A percentile compares a stretch with the other conserved stretches of the same genome.
These are phyloP conservation scores for Drosophila mettleri DNA, from an alignment of 2,888 invertebrate species.

Conservation along the genomic window DNA sequence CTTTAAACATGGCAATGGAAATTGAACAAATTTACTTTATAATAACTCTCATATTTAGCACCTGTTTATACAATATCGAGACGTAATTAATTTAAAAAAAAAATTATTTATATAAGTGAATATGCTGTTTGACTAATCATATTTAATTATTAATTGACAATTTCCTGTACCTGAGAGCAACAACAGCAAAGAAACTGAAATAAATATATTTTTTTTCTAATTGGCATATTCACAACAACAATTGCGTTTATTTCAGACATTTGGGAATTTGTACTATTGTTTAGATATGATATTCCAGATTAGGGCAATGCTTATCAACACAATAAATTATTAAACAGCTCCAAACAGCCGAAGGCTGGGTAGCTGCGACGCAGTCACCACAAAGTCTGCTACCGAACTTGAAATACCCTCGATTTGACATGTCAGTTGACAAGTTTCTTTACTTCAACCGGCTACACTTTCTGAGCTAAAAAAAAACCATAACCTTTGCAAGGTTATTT, in stretches of 20 bases:
- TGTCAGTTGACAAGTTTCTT: neutral
- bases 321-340: constrained; percentile 26
- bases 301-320: constrained; percentile 35
- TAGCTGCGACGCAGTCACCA: constrained; percentile 26
- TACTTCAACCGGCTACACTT: neutral
- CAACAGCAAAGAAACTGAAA: constrained; percentile 6
- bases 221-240: constrained; percentile 23
- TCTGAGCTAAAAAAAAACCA: neutral
- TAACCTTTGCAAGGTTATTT: neutral
- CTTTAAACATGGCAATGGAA: neutral
- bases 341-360: constrained; percentile 10
- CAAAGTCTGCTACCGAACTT: constrained; percentile 12
- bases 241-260: constrained; percentile 17
- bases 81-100: neutral
- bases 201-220: constrained; percentile 16
- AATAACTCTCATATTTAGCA: neutral
- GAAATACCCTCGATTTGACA: constrained; percentile 1
- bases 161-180: constrained; percentile 30
- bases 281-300: constrained; percentile 25
- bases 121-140: constrained; percentile 8
- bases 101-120: too few relatives aligned
- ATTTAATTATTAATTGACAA: constrained; percentile 31
- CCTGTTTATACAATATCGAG: neutral
- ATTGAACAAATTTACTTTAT: neutral
- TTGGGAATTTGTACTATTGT: constrained; percentile 40